Base-by-base conservation (phyloP, 1,140 invertebrate species). In the Pachyrhynchus sulphureomaculatus region DNA sequence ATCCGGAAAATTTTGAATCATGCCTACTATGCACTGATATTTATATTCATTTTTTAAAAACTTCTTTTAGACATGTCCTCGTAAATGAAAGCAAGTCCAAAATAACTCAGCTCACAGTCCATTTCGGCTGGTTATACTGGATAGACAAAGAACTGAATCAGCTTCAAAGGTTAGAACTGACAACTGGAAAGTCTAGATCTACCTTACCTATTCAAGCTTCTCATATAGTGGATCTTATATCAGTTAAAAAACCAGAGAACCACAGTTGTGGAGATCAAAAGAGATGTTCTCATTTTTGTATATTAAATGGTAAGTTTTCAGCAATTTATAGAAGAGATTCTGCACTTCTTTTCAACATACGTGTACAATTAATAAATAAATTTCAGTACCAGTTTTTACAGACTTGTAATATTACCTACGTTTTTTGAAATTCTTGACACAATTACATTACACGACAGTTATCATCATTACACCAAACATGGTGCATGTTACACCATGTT, bases 211-310 rank as follows among this genome's bases (percentile, higher is more conserved):
- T 72, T 24, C 69, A 72, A 33, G 72, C 68, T 13, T 62, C 68
- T 2, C 68, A 69, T 39, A 69, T 75, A 29, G 61, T 71, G 1
- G 75, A 75, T 58, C 44, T 76, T n/a, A 71, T 76, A 10, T 75
- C 75, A 4, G 74, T 76, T 0, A 66, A 64, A 26, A 68, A 68
- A 39, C 68, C 67, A 1, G 65, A 68, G 18, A 73, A 70, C 52
- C 69, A 75, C 53, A 62, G 66, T 20, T 75, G 74, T 44, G 62
- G 54, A 13, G 57, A 64, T 20, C 59, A 37, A 12, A 59, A 62
- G 29, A 59, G 64, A 29, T 86, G 87, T 70, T 86, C 92, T 63
- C 85, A 93, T 80, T 77, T 93, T 68, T 87, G 90, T 74, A 79
- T 86, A 68, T 65, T 68, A 49, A 73, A 81, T 68, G 75, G 60